Evolutionary conservation across 1,140 invertebrate genomes (phyloP).

Genomic region (Nymphalis io): DNA sequence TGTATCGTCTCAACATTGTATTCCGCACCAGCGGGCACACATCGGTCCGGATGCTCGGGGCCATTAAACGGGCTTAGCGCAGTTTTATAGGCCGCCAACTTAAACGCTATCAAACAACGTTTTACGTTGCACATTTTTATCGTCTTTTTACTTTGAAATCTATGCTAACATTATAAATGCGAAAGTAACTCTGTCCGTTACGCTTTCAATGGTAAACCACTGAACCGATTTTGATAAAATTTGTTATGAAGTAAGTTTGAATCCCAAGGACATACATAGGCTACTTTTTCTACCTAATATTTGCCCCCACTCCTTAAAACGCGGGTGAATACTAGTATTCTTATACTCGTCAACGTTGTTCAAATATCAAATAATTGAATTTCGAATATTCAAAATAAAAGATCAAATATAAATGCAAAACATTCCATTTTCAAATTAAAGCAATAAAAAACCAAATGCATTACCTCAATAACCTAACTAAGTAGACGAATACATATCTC

Average conservation of each 20-base stretch:
- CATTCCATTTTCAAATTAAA: neutral
- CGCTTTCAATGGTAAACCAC: too few species aligned
- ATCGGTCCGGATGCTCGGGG: slow-evolving; percentile 50
- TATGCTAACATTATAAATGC: too few species aligned
- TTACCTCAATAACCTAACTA: slow-evolving; percentile 37
- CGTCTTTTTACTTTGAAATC: neutral
- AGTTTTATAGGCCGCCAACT: slow-evolving; percentile 15
- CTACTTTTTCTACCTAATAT: too few species aligned
- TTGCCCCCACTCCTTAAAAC: too few species aligned
- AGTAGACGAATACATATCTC: slow-evolving; percentile 31
- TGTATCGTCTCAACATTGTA: slow-evolving; percentile 43
- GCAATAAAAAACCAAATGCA: neutral
- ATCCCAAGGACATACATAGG: too few species aligned
- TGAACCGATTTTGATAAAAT: too few species aligned
- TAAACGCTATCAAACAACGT: slow-evolving; percentile 1
- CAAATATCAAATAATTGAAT: too few species aligned
- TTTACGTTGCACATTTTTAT: neutral
- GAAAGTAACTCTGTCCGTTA: too few species aligned
- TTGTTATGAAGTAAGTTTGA: too few species aligned
- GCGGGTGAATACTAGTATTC: too few species aligned
- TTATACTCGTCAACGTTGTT: too few species aligned
- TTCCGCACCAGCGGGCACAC: slow-evolving; percentile 38
- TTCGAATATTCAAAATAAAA: neutral
- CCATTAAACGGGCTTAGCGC: slow-evolving; percentile 46
- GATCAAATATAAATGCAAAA: neutral